phyloP scores from a whole-genome alignment of 2,888 invertebrate species.

The Eupithecia subfuscata region DNA sequence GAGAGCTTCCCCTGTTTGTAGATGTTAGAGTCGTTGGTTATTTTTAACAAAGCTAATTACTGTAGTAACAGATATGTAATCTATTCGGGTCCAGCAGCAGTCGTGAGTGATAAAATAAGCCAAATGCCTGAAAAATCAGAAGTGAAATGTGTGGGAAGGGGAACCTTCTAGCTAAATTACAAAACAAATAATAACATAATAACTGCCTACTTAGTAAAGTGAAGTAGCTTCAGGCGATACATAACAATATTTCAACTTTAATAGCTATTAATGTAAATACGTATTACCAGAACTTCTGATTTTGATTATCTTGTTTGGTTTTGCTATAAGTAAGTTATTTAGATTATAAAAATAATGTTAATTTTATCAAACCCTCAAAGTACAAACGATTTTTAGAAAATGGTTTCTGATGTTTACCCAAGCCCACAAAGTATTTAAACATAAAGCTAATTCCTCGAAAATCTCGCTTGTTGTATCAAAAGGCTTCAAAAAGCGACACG shows the following conservation, averaged over 20 bases:
- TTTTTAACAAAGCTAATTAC: slow-evolving; percentile 3
- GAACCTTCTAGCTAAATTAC: neutral
- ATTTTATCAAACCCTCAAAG: no score
- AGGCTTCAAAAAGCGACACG: neutral
- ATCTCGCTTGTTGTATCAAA: neutral
- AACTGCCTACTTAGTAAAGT: neutral
- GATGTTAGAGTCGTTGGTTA: neutral
- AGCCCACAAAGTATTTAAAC: neutral
- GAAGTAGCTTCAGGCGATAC: neutral
- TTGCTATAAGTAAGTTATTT: neutral
- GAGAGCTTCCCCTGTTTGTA: slow-evolving; percentile 1
- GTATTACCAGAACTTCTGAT: neutral
- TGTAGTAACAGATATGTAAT: neutral
- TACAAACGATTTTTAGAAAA: neutral
- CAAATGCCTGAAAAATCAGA: no score
- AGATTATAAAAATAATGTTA: no score
- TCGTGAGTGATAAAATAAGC: neutral
- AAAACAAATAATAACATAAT: neutral
- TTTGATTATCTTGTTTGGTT: neutral
- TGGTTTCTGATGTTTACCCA: neutral
- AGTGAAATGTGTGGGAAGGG: no score
- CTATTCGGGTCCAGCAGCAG: neutral
- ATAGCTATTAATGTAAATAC: neutral
- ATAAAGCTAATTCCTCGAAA: neutral
- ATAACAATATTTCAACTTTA: neutral